Base-by-base conservation (phyloP, 2,888 invertebrate species). In the Acrocera orbiculus region DNA sequence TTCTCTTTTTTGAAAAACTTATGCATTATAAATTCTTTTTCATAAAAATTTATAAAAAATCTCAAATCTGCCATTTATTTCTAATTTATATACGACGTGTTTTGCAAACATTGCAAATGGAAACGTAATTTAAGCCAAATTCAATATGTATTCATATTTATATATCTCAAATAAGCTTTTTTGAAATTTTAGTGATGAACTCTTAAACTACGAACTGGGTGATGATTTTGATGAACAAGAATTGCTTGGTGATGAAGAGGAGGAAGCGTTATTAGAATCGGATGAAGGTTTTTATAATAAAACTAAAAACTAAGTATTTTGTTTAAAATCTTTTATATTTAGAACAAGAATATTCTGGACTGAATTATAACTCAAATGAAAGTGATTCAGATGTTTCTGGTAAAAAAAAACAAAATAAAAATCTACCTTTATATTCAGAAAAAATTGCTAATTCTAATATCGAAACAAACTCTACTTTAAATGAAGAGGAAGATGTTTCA, bases 141-240 rank as follows among this genome's bases (percentile, higher is more conserved):
- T 22, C 10, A 22, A 22, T 22, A 6, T 5, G 10, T 22, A 8
- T n/a, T 4, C 10, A 7, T 22, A 10, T 10, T 10, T 22, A 22
- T 3, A 22, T 3, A 11, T 23, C 11, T n/a, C 4, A 5, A 23
- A n/a, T 8, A 11, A 23, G 4, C 9, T 34, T 16, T 17, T 16
- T 32, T 10, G 16, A 30, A 9, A 27, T 47, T 48, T 4, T 40
- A 60, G 60, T 45, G 60, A 61, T 44, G 60, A 61, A 46, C 46
- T 61, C 44, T 49, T 61, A 40, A 60, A 55, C 46, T 60, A 59
- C 47, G 61, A 60, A 43, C 47, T 60, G 42, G 56, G 54, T 25
- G 60, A 60, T 41, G 60, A 61, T 47, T 52, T 56, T 40, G 58
- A 60, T 40, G 61, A 60, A 48, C 54, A 56, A 36, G 54, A 54